Evolutionary conservation across 2,797 vertebrate genomes (phyloP).

Genomic region (Aselliscus stoliczkanus): DNA sequence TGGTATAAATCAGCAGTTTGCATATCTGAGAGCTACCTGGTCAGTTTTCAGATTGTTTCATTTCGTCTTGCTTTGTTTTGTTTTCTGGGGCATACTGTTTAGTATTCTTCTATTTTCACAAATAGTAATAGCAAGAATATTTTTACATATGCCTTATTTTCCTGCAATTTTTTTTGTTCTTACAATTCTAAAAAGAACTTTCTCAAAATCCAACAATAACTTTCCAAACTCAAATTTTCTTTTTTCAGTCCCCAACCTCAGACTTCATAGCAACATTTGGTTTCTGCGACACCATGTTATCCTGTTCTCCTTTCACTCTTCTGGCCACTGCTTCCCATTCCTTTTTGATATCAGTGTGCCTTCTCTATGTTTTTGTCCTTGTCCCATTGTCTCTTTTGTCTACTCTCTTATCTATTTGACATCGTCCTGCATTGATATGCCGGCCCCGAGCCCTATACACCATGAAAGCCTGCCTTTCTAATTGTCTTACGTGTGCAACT

Average conservation of each 20-base stretch:
- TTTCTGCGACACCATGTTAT: background rate
- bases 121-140: background rate
- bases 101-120: background rate
- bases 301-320: background rate
- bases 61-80: background rate
- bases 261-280: background rate
- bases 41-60: background rate
- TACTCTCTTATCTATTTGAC: background rate
- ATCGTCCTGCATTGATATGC: background rate
- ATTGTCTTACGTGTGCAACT: background rate
- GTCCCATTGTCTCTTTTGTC: background rate
- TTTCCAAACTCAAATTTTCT: background rate
- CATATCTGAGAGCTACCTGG: constrained; percentile 57
- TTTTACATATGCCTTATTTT: background rate
- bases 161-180: background rate
- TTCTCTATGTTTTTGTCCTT: background rate
- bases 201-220: constrained; percentile 29
- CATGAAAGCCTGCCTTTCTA: background rate
- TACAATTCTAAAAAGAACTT: background rate
- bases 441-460: background rate
- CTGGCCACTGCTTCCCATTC: background rate
- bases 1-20: constrained; percentile 71
- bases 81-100: background rate
- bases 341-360: background rate
- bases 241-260: background rate